These are phyloP conservation scores for Diorhabda carinulata DNA, from an alignment of 1,140 invertebrate species.

Conservation along the genomic window DNA sequence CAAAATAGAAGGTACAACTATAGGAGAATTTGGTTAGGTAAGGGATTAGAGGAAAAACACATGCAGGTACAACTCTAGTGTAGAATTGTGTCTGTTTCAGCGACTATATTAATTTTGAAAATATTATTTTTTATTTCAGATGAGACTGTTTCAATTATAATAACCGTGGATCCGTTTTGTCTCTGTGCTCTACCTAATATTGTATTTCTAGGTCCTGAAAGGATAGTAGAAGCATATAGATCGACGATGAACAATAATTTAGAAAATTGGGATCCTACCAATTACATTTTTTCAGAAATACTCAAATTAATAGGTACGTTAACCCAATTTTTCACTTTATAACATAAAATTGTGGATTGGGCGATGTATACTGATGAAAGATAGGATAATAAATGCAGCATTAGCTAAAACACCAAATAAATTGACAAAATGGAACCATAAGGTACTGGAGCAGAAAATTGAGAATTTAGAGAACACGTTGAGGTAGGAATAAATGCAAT, in stretches of 20 bases:
- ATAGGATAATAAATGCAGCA: no score
- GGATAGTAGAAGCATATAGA: conserved; percentile 25
- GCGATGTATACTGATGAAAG: no score
- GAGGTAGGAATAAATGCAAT: no score
- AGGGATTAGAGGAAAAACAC: neutral
- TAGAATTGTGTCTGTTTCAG: neutral
- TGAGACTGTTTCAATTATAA: conserved; percentile 39
- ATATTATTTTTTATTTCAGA: conserved; percentile 25
- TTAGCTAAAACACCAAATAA: no score
- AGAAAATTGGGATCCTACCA: conserved; percentile 33
- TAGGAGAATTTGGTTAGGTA: conserved; percentile 50
- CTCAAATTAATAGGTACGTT: conserved; percentile 38
- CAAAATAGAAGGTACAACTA: conserved; percentile 41
- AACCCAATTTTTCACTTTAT: no score
- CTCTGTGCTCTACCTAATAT: conserved; percentile 33
- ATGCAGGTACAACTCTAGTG: neutral
- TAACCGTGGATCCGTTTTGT: conserved; percentile 37
- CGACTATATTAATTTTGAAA: no score
- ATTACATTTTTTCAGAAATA: conserved; percentile 33
- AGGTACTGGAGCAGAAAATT: no score
- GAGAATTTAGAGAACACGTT: no score
- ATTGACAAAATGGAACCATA: no score
- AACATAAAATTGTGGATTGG: no score
- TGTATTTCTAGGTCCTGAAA: conserved; percentile 40
- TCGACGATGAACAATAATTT: conserved; percentile 33